Evolutionary conservation across 2,888 invertebrate species (phyloP).

Genomic region (Drosophila algonquin): DNA sequence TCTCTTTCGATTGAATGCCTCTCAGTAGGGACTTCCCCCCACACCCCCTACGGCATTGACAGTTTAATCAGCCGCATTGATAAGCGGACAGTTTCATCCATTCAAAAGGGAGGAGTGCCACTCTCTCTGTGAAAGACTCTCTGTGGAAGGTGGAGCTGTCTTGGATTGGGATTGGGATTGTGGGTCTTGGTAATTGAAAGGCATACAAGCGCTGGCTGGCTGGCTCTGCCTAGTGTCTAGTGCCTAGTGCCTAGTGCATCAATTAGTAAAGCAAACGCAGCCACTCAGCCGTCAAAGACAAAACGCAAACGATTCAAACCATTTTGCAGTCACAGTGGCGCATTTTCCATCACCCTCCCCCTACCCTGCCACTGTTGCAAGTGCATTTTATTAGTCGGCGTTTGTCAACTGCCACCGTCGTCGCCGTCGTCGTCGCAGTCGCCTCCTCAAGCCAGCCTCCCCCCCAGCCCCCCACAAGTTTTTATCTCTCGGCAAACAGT

Average conservation of each 20-base stretch:
- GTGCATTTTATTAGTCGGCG: constrained; percentile 56
- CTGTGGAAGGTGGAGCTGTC: constrained; percentile 1
- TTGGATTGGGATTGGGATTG: not conserved
- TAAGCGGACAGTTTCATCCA: constrained; percentile 17
- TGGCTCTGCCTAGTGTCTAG: constrained; percentile 34
- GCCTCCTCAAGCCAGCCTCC: not conserved
- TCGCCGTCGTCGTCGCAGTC: not conserved
- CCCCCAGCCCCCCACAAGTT: constrained; percentile 13
- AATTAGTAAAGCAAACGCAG: constrained; percentile 74
- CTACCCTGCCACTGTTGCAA: constrained; percentile 13
- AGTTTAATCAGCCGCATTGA: constrained; percentile 54
- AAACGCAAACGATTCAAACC: constrained; percentile 54
- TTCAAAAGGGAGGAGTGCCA: not conserved
- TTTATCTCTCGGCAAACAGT: constrained; percentile 71
- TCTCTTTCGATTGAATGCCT: constrained; percentile 10
- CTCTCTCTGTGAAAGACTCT: not conserved
- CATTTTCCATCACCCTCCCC: not conserved
- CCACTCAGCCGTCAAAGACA: constrained; percentile 63
- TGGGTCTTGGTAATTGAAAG: constrained; percentile 45
- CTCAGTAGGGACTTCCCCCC: constrained; percentile 2
- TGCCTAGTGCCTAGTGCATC: constrained; percentile 66
- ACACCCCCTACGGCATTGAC: constrained; percentile 45
- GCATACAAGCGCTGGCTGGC: constrained; percentile 47
- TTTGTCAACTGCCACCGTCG: constrained; percentile 14
- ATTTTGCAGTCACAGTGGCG: not conserved